Base-by-base conservation (phyloP, 1,140 invertebrate genomes). In the Zaprionus tsacasi region DNA sequence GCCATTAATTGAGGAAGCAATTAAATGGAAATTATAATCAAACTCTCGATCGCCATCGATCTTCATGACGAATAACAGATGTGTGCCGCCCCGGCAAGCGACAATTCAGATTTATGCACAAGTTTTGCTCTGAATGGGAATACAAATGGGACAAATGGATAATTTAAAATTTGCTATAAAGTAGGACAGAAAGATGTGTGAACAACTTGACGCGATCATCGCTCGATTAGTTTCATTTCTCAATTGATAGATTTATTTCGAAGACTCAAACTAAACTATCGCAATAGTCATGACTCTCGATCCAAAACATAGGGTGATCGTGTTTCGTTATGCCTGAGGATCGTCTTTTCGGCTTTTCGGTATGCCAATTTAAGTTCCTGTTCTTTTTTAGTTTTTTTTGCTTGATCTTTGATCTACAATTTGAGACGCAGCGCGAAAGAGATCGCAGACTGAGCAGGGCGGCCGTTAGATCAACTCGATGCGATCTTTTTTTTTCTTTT, bases 321-420 rank as follows among this genome's bases (percentile, higher is more conserved):
- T 55, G 48, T 52, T 78, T 87, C 82, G 80, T 71, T 71, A 12
- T 81, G 67, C 83, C 65, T 66, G 6, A 35, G 74, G 69, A 33
- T 15, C 21, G 43, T 11, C 68, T 64, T 65, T 63, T 58, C 21
- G 73, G 74, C 73, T 75, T 68, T 87, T 77, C 60, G 86, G 80
- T 74, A 89, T 88, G 83, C 83, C 83, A 89, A 88, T 88, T 88
- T 88, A 88, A 81, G 83, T 67, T 70, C 65, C 70, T 79, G 80
- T 73, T 69, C 70, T 79, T 80, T 74, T 21, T 21, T 21, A 2
- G 1, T 21, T 21, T 21, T 21, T 70, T 89, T 65, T 61, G 85
- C 75, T 79, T 91, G 88, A 91, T 91, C 88, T 91, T 91, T 91
- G 88, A 91, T 91, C 88, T 91, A 91, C 86, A 90, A 89, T 89